Base-by-base conservation (phyloP, 2,888 invertebrate genomes). In the Aphidius colemani region DNA sequence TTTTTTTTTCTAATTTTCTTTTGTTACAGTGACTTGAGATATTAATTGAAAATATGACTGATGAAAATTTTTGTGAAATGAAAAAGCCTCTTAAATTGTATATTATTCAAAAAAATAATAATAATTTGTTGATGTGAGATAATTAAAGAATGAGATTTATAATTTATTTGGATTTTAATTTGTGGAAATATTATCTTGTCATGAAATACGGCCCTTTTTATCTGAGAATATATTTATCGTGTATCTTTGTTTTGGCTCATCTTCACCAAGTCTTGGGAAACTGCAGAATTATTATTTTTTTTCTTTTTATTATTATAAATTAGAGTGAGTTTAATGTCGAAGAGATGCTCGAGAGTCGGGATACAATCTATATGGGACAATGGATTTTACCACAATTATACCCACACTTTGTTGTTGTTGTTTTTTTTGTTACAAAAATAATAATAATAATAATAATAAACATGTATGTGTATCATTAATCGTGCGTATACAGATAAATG, bases 391-490 rank as follows among this genome's bases (percentile, higher is more conserved):
- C 30, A 30, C 30, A 30, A 30, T 30, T 30, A 18, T 18, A 30
- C 30, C 30, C 30, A 30, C 30, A 30, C 30, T 30, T 30, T 11
- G 11, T n/a, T 46, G 48, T 46, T 46, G 11, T 11, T 30, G 1
- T 3, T 30, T 30, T 30, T 30, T 30, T 30, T 30, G 30, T 30
- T 30, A 30, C 30, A 30, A 30, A 30, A 30, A 30, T 5, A 46
- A 46, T n/a, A n/a, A 46, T 2, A 46, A 10, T 10, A 10, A n/a
- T n/a, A n/a, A n/a, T n/a, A n/a, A 18, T 18, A 46, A n/a, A 46
- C 48, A 46, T 11, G 11, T 46, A 46, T 6, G 11, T 11, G 11
- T 46, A 46, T 66, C 60, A 18, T 66, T 60, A 66, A 30, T 30
- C 5, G 30, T 30, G 30, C 30, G 30, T 30, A 30, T 30, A 30